These are phyloP conservation scores for Aleiodes testaceus DNA, from an alignment of 2,888 invertebrate species.

Conservation along the genomic window DNA sequence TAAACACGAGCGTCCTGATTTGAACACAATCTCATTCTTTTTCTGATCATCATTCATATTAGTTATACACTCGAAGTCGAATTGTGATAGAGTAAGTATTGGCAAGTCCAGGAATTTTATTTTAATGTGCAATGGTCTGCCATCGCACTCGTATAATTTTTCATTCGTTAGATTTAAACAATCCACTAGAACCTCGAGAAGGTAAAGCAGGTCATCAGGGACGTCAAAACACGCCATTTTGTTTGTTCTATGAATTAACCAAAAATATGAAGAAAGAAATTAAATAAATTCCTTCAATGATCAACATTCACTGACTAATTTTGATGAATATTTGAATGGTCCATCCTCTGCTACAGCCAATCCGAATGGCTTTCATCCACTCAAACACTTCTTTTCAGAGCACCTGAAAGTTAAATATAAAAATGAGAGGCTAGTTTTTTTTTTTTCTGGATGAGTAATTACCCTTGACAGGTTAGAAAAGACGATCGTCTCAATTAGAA, in stretches of 20 bases:
- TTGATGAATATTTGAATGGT: too few species aligned
- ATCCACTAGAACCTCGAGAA: conserved; percentile 63
- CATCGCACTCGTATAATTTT: conserved; percentile 59
- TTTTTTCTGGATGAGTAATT: conserved; percentile 22
- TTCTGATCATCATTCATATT: conserved; percentile 14
- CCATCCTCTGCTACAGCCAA: neutral
- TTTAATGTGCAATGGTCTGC: conserved; percentile 61
- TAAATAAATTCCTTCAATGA: too few species aligned
- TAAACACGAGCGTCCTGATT: conserved; percentile 63
- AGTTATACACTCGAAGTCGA: conserved; percentile 57
- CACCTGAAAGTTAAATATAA: conserved; percentile 36
- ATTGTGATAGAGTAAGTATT: conserved; percentile 62
- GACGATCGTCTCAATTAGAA: conserved; percentile 44
- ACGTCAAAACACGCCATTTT: conserved; percentile 68
- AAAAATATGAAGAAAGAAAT: too few species aligned
- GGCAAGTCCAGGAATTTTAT: conserved; percentile 68
- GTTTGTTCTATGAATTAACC: neutral
- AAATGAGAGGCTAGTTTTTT: conserved; percentile 24
- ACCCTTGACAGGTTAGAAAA: conserved; percentile 47
- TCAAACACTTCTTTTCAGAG: conserved; percentile 11
- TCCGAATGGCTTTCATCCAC: neutral
- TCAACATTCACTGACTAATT: too few species aligned
- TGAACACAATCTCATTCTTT: conserved; percentile 58
- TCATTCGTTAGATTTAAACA: conserved; percentile 59
- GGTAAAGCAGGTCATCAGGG: conserved; percentile 63